These are phyloP conservation scores for Rhynchonema sp. DNA, from an alignment of 2,888 invertebrate species.

Conservation along the genomic window DNA sequence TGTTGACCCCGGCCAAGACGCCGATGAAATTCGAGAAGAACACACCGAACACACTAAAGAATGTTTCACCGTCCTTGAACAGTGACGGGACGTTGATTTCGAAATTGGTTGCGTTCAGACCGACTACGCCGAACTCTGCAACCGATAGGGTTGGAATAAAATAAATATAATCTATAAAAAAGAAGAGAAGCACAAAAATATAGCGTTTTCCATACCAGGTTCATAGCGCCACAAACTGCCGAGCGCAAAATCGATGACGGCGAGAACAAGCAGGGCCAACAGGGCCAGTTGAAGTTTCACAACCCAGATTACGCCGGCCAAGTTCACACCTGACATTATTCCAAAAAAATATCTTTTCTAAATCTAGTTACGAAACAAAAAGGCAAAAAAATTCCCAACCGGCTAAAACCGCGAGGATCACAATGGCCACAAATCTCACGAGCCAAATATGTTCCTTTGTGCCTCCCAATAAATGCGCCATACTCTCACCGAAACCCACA, in stretches of 20 bases:
- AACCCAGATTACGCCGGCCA: slow-evolving; percentile 94
- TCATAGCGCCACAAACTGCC: slow-evolving; percentile 65
- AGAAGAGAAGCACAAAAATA: neutral
- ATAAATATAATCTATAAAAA: no score
- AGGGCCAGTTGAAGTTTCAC: slow-evolving; percentile 78
- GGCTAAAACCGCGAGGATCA: slow-evolving; percentile 62
- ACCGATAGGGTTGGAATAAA: neutral
- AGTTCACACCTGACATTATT: slow-evolving; percentile 66
- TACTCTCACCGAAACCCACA: slow-evolving; percentile 86
- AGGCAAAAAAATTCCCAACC: slow-evolving; percentile 24
- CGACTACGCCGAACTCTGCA: slow-evolving; percentile 59
- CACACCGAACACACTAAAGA: slow-evolving; percentile 89
- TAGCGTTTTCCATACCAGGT: slow-evolving; percentile 39
- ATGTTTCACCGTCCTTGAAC: slow-evolving; percentile 53
- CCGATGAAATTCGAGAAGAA: slow-evolving; percentile 95
- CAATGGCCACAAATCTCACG: slow-evolving; percentile 63
- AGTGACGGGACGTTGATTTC: slow-evolving; percentile 42
- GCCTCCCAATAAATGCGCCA: slow-evolving; percentile 56
- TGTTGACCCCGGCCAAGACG: slow-evolving; percentile 86
- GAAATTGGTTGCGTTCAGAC: slow-evolving; percentile 61
- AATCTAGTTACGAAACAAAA: slow-evolving; percentile 19
- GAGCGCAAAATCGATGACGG: slow-evolving; percentile 76
- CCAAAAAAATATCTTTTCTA: slow-evolving; percentile 6
- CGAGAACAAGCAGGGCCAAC: slow-evolving; percentile 59
- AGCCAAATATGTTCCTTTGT: slow-evolving; percentile 48